Base-by-base conservation (phyloP, 2,113 vertebrate species). In the Larimichthys polyactis region DNA sequence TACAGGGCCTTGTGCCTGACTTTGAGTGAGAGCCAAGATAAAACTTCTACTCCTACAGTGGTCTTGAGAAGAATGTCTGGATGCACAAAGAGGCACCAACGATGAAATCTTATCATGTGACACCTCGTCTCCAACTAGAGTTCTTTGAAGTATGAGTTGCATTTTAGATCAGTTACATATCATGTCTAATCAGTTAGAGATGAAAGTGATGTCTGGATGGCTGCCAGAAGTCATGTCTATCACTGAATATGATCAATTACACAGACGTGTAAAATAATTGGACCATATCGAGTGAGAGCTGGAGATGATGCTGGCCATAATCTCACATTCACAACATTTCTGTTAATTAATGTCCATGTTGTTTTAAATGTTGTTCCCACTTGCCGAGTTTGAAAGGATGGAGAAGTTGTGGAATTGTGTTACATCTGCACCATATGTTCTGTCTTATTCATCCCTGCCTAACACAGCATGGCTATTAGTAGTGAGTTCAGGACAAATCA, bases 91-190 rank as follows among this genome's bases (percentile, higher is more conserved):
- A 74, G 24, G 17, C 57, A 71, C 27, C 59, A 67, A 52, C 64
- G 24, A 88, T 78, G 51, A 75, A 77, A 86, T 80, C 51, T 81
- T 80, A 77, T 75, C 72, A 87, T 17, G 11, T 72, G 74, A 83
- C 72, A 76, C 29, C 11, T 78, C 67, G 60, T 75, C 70, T 65
- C 64, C 15, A 4, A 66, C 54, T 75, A 16, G 24, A 70, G 63
- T 44, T 40, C 55, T 65, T 84, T 85, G 67, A 81, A 67, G 64
- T 64, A 17, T 55, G 43, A 89, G 60, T 65, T 73, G 27, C 36
- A 84, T 60, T 75, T 87, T 27, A 75, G 36, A 87, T 59, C 67
- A 67, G 57, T 83, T 74, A 70, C 49, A 86, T 71, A 83, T 75
- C n/a, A 54, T 67, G 74, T 76, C 22, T 69, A 62, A 74, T 78